Percentiles rank a stretch among this genome's conserved stretches.
phyloP scores from a whole-genome alignment of 1,140 invertebrate species.

The Leptinotarsa defecta region DNA sequence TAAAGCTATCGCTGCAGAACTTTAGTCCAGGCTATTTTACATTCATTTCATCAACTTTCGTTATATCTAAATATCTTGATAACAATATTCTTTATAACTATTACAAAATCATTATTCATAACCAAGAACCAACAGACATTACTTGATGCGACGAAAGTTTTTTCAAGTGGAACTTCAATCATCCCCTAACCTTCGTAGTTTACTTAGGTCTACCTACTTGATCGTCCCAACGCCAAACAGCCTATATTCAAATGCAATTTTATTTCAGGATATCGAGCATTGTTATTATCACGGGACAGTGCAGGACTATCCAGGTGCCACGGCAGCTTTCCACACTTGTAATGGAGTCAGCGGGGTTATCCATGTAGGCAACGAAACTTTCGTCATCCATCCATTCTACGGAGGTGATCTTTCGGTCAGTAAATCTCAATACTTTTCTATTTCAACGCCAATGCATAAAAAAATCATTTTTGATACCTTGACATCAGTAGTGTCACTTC shows the following conservation, averaged over 20 bases:
- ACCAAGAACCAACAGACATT: too few species aligned
- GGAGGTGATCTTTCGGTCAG: conserved; percentile 95
- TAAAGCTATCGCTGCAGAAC: too few species aligned
- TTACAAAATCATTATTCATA: too few species aligned
- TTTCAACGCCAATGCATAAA: too few species aligned
- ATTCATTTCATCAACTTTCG: too few species aligned
- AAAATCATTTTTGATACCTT: too few species aligned
- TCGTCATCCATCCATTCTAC: conserved; percentile 95
- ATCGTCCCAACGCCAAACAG: not conserved
- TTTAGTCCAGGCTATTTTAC: too few species aligned
- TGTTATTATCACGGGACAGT: conserved; percentile 96
- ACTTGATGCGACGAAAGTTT: too few species aligned
- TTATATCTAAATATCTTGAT: too few species aligned
- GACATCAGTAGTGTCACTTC: too few species aligned
- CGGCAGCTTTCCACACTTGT: conserved; percentile 94
- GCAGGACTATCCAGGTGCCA: conserved; percentile 94
- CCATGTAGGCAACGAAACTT: conserved; percentile 95
- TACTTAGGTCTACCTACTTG: not conserved
- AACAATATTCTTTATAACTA: too few species aligned
- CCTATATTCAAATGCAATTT: conserved; percentile 28
- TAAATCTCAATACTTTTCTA: conserved; percentile 47
- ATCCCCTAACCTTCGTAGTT: not conserved
- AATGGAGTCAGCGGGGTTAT: conserved; percentile 96
- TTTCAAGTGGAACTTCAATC: not conserved
- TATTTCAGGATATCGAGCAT: conserved; percentile 89